These are phyloP conservation scores for Drosophila anomelani DNA, from an alignment of 2,888 invertebrate genomes.

Conservation along the genomic window DNA sequence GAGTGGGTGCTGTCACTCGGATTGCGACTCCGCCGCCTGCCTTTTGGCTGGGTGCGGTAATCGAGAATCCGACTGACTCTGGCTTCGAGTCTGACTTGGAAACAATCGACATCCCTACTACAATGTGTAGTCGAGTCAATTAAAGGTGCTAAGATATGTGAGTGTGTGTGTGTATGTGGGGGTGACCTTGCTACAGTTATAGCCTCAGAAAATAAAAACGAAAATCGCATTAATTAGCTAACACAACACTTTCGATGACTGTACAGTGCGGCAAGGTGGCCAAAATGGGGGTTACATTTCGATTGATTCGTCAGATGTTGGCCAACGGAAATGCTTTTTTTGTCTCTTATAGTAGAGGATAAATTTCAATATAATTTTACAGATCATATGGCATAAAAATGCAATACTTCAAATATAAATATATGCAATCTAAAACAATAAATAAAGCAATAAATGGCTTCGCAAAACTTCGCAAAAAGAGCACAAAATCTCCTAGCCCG, in stretches of 20 bases:
- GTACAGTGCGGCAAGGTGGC: background rate
- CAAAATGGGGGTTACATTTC: background rate
- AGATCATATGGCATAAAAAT: no score
- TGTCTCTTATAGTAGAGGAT: background rate
- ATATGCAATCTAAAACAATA: no score
- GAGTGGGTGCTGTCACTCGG: slow-evolving; percentile 55
- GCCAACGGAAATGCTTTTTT: slow-evolving; percentile 1
- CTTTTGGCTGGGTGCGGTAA: slow-evolving; percentile 30
- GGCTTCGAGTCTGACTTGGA: background rate
- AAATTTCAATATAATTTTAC: no score
- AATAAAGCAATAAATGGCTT: background rate
- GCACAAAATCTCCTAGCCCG: background rate
- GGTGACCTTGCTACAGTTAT: slow-evolving; percentile 17
- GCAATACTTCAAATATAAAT: no score
- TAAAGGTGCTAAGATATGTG: slow-evolving; percentile 12
- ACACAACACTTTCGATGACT: slow-evolving; percentile 1
- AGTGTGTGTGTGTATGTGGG: background rate
- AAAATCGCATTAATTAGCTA: slow-evolving; percentile 5
- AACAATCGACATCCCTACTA: slow-evolving; percentile 24
- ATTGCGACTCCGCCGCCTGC: slow-evolving; percentile 24
- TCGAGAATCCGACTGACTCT: background rate
- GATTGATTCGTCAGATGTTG: slow-evolving; percentile 6
- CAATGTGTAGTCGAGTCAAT: slow-evolving; percentile 18
- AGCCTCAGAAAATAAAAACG: background rate
- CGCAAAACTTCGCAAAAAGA: background rate